Conservation (phyloP, 1,140 invertebrate species). For the Bathynomus jamesi region DNA sequence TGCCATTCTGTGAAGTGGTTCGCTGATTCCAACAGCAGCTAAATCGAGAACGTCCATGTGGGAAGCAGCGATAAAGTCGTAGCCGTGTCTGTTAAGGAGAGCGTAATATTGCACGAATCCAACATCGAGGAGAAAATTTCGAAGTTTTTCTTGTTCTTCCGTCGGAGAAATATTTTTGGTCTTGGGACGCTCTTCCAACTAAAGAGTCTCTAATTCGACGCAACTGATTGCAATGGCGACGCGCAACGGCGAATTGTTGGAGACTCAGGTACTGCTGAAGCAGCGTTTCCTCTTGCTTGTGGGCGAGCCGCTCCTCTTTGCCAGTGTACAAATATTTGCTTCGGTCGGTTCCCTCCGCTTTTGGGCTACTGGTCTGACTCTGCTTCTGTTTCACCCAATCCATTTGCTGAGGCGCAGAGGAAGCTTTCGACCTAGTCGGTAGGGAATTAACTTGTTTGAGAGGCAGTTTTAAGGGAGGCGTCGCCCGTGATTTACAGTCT, state of each 20-base stretch:
- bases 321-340: not conserved
- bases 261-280: slow-evolving; percentile 25
- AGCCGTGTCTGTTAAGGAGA: slow-evolving; percentile 24
- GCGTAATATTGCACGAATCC: slow-evolving; percentile 29
- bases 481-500: too few relatives aligned
- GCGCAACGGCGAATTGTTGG: slow-evolving; percentile 20
- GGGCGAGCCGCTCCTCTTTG: not conserved
- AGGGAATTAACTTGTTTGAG: not conserved
- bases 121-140: slow-evolving; percentile 24
- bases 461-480: not conserved
- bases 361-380: not conserved
- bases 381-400: not conserved
- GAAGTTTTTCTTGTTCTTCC: slow-evolving; percentile 14
- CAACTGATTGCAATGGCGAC: slow-evolving; percentile 22
- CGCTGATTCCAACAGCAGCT: slow-evolving; percentile 21
- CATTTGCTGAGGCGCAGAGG: not conserved
- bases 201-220: slow-evolving; percentile 23
- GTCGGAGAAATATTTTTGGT: not conserved
- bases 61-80: slow-evolving; percentile 21
- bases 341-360: slow-evolving; percentile 11
- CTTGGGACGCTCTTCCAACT: slow-evolving; percentile 6
- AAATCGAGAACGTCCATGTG: slow-evolving; percentile 29
- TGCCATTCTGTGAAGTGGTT: slow-evolving; percentile 26
- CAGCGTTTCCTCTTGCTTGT: not conserved
- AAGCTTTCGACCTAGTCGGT: not conserved